Evolutionary conservation across 2,797 vertebrate genomes (phyloP).

Genomic region (Cheirogaleus major): DNA sequence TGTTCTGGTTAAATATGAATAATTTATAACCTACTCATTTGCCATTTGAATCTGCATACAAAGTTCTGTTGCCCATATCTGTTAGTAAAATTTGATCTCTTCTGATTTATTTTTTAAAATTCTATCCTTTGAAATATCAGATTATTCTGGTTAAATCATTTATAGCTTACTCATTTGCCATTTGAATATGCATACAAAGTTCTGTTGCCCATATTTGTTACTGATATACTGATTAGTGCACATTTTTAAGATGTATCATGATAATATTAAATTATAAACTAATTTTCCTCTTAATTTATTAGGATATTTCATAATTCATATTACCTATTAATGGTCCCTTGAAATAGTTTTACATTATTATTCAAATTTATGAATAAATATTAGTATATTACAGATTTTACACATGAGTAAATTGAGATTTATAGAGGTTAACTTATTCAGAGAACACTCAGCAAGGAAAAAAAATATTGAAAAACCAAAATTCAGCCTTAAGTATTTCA

Average conservation of each 20-base stretch:
- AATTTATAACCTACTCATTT: background rate
- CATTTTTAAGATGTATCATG: background rate
- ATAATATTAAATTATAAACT: conserved; percentile 16
- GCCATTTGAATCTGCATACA: background rate
- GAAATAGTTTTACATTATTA: background rate
- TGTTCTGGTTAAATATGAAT: background rate
- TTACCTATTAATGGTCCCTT: background rate
- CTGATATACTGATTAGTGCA: background rate
- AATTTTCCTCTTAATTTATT: background rate
- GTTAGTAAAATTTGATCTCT: background rate
- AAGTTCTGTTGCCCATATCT: background rate
- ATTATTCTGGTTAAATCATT: background rate
- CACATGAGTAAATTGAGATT: background rate
- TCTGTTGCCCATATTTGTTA: background rate
- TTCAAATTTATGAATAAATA: background rate
- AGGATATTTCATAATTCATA: background rate
- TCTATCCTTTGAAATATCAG: background rate
- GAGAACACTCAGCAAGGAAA: background rate
- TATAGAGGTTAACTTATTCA: background rate
- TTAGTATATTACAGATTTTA: background rate
- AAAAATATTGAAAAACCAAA: background rate
- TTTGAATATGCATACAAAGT: background rate
- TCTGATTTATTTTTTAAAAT: background rate
- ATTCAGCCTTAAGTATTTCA: background rate
- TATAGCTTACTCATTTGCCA: background rate